Conservation (phyloP, 2,113 vertebrate species). For the Crotalus tigris region DNA sequence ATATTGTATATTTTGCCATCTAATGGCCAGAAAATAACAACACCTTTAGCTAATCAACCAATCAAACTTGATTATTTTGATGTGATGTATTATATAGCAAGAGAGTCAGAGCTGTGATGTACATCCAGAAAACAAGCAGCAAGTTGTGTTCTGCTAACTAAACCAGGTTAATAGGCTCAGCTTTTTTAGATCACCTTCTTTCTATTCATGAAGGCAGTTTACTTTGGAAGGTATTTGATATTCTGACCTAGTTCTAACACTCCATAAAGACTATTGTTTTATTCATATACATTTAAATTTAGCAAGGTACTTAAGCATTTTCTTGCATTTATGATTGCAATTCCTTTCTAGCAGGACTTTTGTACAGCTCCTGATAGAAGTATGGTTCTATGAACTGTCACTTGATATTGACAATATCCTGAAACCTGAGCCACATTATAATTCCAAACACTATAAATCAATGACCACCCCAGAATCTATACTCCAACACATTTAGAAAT, state of each 20-base stretch:
- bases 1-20: not conserved
- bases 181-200: not conserved
- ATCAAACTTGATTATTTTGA: not conserved
- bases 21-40: not conserved
- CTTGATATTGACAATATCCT: not conserved
- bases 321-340: not conserved
- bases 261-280: slow-evolving; percentile 29
- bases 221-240: slow-evolving; percentile 21
- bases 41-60: not conserved
- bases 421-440: not conserved
- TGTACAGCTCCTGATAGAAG: not conserved
- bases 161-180: not conserved
- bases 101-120: not conserved
- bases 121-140: not conserved
- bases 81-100: not conserved
- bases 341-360: not conserved
- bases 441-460: not conserved
- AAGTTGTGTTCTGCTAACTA: not conserved
- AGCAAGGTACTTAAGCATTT: slow-evolving; percentile 22
- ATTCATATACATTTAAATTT: slow-evolving; percentile 34
- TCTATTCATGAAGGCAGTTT: slow-evolving; percentile 15
- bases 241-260: slow-evolving; percentile 31
- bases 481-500: not conserved
- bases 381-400: not conserved
- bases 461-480: not conserved